Conservation (phyloP, 1,140 invertebrate genomes). For the Lepidurus packardi region DNA sequence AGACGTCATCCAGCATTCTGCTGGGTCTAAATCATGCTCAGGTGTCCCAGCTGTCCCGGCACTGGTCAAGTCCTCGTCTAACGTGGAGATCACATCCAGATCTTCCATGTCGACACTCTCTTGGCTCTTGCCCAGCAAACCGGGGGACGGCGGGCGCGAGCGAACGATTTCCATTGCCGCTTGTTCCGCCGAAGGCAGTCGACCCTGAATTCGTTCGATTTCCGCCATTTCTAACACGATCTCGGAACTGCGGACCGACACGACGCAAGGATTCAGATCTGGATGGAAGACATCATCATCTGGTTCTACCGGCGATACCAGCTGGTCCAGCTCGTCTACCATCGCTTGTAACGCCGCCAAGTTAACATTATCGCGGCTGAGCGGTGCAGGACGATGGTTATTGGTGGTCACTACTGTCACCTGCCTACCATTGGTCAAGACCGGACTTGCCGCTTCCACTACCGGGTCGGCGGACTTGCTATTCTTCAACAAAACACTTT, state of each 20-base stretch:
- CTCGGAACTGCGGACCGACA: conserved; percentile 24
- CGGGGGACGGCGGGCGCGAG: conserved; percentile 19
- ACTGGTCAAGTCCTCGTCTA: not conserved
- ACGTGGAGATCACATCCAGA: not conserved
- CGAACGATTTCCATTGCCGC: conserved; percentile 33
- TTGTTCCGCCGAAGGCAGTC: conserved; percentile 29
- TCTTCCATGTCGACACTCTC: conserved; percentile 10
- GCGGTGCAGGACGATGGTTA: not conserved
- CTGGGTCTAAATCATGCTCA: not conserved
- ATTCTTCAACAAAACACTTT: not conserved
- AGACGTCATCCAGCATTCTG: not conserved
- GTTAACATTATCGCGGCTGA: conserved; percentile 1
- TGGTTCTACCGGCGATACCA: conserved; percentile 54
- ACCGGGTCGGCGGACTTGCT: no score
- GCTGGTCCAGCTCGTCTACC: conserved; percentile 43
- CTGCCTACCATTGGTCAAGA: no score
- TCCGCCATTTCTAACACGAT: conserved; percentile 26
- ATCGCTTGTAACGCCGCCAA: conserved; percentile 16
- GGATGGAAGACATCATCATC: conserved; percentile 47
- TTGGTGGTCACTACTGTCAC: no score
- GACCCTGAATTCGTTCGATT: conserved; percentile 27
- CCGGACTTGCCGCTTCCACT: no score
- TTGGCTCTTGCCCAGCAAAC: not conserved
- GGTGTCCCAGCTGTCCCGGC: not conserved
- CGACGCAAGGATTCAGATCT: not conserved